Conservation (phyloP, 30 jellyfish, hydroid and myxozoan species). For the Aurelia aurita complex sp. Pacific region DNA sequence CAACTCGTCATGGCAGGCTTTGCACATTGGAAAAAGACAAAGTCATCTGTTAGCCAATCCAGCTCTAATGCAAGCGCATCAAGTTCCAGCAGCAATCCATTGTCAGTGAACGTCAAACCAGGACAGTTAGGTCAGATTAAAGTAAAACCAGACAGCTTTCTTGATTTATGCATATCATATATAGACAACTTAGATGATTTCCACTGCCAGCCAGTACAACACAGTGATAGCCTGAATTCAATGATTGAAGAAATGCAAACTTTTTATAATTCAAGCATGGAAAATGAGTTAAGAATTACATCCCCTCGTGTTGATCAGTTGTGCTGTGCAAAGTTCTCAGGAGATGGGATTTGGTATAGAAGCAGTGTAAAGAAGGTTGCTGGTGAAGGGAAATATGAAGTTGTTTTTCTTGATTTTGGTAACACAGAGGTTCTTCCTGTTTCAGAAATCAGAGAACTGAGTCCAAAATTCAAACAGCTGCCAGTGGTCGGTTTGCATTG, state of each 20-base stretch:
- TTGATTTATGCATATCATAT: slow-evolving; percentile 72
- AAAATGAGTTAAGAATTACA: background rate
- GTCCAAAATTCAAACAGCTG: slow-evolving; percentile 38
- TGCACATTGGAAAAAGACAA: slow-evolving; percentile 62
- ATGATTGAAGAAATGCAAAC: slow-evolving; percentile 64
- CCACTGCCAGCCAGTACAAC: slow-evolving; percentile 73
- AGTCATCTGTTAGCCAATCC: slow-evolving; percentile 34
- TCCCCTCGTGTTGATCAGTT: slow-evolving; percentile 32
- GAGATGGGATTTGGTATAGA: slow-evolving; percentile 85
- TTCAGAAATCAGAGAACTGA: slow-evolving; percentile 51
- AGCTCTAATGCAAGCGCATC: slow-evolving; percentile 36
- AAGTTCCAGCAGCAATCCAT: slow-evolving; percentile 44
- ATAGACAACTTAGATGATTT: slow-evolving; percentile 52
- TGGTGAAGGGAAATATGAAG: slow-evolving; percentile 30
- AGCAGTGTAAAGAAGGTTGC: slow-evolving; percentile 46
- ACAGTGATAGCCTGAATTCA: slow-evolving; percentile 43
- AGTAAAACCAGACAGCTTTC: slow-evolving; percentile 9
- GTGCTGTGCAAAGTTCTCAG: slow-evolving; percentile 93
- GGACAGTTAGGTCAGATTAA: slow-evolving; percentile 24
- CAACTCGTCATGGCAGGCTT: slow-evolving; percentile 88
- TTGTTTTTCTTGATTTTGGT: slow-evolving; percentile 72
- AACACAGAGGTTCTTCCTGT: slow-evolving; percentile 51
- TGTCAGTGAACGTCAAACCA: slow-evolving; percentile 43
- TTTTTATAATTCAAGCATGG: slow-evolving; percentile 31
- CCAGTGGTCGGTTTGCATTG: slow-evolving; percentile 79